Evolutionary conservation across 2,888 invertebrate species (phyloP).

Genomic region (Ryuthela nishihirai): DNA sequence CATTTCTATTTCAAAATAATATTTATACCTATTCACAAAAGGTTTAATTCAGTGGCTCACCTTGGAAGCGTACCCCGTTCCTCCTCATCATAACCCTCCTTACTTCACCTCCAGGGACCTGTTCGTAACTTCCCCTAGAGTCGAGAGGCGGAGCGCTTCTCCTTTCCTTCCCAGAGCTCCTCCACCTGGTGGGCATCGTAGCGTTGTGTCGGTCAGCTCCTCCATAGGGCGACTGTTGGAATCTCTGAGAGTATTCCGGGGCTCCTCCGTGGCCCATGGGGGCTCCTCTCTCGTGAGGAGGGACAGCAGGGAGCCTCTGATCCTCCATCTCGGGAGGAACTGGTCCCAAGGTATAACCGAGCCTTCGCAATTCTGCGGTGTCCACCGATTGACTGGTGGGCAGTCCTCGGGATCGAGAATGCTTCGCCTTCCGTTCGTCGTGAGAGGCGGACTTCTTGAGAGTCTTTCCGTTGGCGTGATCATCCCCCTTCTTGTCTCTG

Average conservation of each 20-base stretch:
- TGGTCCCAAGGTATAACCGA: slow-evolving; percentile 16
- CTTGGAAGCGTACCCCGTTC: slow-evolving; percentile 34
- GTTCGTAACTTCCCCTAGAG: neutral
- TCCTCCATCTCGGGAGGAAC: slow-evolving; percentile 11
- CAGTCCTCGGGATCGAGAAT: slow-evolving; percentile 24
- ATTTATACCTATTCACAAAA: too few relatives aligned
- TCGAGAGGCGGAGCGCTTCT: slow-evolving; percentile 21
- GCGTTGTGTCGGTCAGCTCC: neutral
- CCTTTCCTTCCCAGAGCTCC: slow-evolving; percentile 25
- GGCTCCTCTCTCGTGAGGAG: slow-evolving; percentile 16
- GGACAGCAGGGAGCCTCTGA: slow-evolving; percentile 22
- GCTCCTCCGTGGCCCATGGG: neutral
- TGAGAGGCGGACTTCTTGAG: slow-evolving; percentile 5
- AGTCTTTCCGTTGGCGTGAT: neutral
- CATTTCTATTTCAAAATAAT: too few relatives aligned
- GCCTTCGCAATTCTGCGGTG: slow-evolving; percentile 27
- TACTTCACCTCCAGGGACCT: slow-evolving; percentile 10
- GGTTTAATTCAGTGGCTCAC: too few relatives aligned
- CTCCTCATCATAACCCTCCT: slow-evolving; percentile 25
- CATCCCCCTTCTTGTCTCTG: slow-evolving; percentile 21
- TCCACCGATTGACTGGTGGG: slow-evolving; percentile 36
- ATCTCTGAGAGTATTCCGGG: neutral
- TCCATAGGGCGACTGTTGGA: neutral
- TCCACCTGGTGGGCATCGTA: slow-evolving; percentile 10
- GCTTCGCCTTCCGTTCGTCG: slow-evolving; percentile 16